Evolutionary conservation across 2,113 vertebrate species (phyloP).

Genomic region (Callaeas wilsoni): DNA sequence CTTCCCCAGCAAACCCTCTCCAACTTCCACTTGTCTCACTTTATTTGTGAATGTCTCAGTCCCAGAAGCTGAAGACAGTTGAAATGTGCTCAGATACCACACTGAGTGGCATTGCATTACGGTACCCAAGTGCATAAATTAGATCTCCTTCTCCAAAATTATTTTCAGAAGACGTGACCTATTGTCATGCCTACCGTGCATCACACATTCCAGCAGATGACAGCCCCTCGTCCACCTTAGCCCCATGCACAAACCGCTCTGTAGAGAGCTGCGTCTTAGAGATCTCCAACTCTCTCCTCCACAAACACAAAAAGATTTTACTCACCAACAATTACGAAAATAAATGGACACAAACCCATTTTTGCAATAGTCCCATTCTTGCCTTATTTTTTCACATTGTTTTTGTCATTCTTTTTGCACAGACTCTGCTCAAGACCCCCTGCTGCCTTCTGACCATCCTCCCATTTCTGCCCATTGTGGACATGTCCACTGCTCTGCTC

Average conservation of each 20-base stretch:
- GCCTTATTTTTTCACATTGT: background rate
- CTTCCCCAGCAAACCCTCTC: background rate
- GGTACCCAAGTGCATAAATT: background rate
- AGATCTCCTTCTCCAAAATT: background rate
- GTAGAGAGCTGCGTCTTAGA: background rate
- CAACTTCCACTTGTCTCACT: conserved; percentile 7
- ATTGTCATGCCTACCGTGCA: background rate
- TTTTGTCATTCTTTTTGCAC: background rate
- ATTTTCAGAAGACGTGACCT: background rate
- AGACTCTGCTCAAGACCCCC: background rate
- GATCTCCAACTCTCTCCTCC: background rate
- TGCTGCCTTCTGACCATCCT: accelerated
- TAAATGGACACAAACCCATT: background rate
- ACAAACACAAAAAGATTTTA: background rate
- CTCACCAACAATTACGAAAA: background rate
- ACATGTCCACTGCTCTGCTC: background rate
- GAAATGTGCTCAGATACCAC: background rate
- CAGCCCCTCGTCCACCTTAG: background rate
- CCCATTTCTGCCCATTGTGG: background rate
- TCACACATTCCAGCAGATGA: background rate
- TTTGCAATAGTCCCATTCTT: background rate
- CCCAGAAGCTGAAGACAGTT: background rate
- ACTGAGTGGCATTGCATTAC: background rate
- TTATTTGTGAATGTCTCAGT: background rate
- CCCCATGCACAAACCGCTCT: background rate